Base-by-base conservation (phyloP, 2,888 invertebrate species). In the Micropterix aruncella region DNA sequence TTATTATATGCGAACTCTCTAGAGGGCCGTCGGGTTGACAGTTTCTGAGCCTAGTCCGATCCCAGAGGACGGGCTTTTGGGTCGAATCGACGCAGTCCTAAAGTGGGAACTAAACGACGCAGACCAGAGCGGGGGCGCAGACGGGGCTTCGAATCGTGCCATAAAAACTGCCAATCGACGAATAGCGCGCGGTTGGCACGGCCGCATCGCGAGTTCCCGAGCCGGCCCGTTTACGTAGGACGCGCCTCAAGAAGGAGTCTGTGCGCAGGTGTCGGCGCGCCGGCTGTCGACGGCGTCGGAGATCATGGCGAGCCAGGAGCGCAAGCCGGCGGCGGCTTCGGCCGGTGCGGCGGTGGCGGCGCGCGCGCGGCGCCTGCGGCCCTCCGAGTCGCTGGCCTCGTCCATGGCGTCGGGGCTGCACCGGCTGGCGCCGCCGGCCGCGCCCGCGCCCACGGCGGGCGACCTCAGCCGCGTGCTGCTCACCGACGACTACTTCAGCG, bases 401-500 rank as follows among this genome's bases (percentile, higher is more conserved):
- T 91, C 91, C 2, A 84, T 93, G 46, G 91, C 90, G 17, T 91
- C 91, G 19, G 88, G 90, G 59, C 68, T 91, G 48, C 86, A 90
- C 63, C 73, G 85, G 44, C 38, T 49, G 49, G 84, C 84, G 38
- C 53, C 84, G 40, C 76, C 80, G 2, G 64, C 62, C 69, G 80
- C 42, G 68, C 80, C 42, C 78, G 83, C 1, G 84, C 63, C 7
- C 60, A 59, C 16, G 46, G 45, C 38, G 49, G 49, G 12, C 49
- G 71, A 65, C 52, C 57, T 76, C 18, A 70, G 88, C 38, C 82
- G 89, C 54, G 91, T 93, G 69, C 72, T 97, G 51, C 75, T 94
- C 16, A 95, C 95, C 1, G 96, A 96, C 59, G 96, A 97, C 64
- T 99, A 99, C 71, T 97, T 99, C 65, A 95, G 94, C 56, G 97